Evolutionary conservation across 2,888 invertebrate species (phyloP), one percentile per base, ranked within the genome.

Genomic region (Cloeon dipterum): DNA sequence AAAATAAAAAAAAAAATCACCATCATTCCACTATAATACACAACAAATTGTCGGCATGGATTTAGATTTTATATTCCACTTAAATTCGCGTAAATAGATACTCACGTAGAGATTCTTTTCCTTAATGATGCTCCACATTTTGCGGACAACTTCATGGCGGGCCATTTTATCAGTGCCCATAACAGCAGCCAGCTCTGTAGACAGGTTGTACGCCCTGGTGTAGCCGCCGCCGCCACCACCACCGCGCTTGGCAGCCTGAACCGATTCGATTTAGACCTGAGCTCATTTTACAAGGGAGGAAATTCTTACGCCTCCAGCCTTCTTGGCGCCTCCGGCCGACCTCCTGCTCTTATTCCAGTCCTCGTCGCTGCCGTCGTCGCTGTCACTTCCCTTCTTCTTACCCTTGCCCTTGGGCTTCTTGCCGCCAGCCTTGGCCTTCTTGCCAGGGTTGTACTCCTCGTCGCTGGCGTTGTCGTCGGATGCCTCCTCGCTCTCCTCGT

Each of bases 101-200:
- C 61, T 57, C 55, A 63, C 63, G 49, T 78, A 82, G 13, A 89
- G 65, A 50, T 88, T 75, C 44, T 77, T 71, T 53, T 86, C 82
- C 52, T 86, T 88, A 49, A 88, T 83, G 47, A 88, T 73, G 18
- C 74, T 70, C 88, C 88, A 89, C 29, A 89, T 71, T 46, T 79
- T 75, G 54, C 82, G 86, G 33, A 89, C 86, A 1, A 89, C 81
- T 50, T 85, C 86, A 50, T 86, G 85, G 5, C 88, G 70, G 0
- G 88, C 76, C 72, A 86, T 73, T 32, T 72, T 65, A 8, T 77
- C 75, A 35, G 75, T 70, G 0, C 91, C 91, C 50, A 93, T 74
- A 1, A 89, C 66, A 2, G 74, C 77, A 1, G 85, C 73, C 32
- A 93, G 59, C 40, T 79, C 82, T 0, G 86, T 78, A 0, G 88